Evolutionary conservation across 2,113 vertebrate genomes (phyloP).

Genomic region (Lophius piscatorius): DNA sequence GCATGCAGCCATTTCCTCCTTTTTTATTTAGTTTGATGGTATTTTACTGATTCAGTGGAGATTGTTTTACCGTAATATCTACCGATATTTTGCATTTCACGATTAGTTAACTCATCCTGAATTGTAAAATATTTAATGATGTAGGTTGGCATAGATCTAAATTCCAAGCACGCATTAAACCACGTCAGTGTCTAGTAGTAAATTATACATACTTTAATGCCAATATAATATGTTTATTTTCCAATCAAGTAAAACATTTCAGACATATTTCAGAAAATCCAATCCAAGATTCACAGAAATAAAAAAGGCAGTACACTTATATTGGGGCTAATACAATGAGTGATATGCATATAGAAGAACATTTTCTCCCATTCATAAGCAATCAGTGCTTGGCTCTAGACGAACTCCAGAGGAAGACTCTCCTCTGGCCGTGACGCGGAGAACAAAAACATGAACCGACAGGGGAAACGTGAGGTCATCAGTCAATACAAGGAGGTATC

Average conservation of each 20-base stretch:
- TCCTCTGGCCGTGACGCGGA: constrained; percentile 49
- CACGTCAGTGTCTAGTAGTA: constrained; percentile 40
- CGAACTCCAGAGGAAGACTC: constrained; percentile 40
- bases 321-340: constrained; percentile 70
- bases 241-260: constrained; percentile 79
- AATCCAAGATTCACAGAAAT: constrained; percentile 76
- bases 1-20: no score
- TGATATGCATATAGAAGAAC: constrained; percentile 71
- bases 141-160: neutral
- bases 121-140: no score
- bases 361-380: constrained; percentile 62
- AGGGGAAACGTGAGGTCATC: constrained; percentile 41
- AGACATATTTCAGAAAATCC: constrained; percentile 73
- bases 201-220: constrained; percentile 72
- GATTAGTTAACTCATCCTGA: no score
- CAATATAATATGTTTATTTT: constrained; percentile 79
- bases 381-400: constrained; percentile 76
- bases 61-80: no score
- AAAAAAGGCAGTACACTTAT: constrained; percentile 72
- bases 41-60: no score
- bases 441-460: constrained; percentile 43
- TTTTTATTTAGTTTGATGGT: no score
- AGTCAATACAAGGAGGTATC: constrained; percentile 46
- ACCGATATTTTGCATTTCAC: no score
- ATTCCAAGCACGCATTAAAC: constrained; percentile 9